Evolutionary conservation across 2,888 invertebrate species (phyloP), one percentile per base, ranked within the genome.

Genomic region (Tiphia femorata): DNA sequence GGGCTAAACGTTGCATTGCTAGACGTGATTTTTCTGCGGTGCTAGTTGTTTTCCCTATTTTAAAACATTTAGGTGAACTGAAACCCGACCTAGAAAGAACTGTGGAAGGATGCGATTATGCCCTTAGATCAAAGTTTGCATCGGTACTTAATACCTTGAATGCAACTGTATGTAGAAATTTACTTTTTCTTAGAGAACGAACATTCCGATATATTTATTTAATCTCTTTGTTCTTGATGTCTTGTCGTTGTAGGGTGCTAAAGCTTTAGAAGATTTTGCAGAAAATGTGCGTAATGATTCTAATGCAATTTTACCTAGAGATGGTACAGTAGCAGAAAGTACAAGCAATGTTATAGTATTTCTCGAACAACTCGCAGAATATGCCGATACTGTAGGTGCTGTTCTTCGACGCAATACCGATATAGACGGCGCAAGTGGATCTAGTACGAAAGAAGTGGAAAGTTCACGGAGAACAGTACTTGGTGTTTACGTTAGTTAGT

Each of bases 301-400:
- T 42, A 92, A 91, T 64, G 89, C 91, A 55, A 91, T 92, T 73
- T 90, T 98, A 77, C 97, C 98, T 0, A 93, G 92, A 80, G 99
- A 99, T 86, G 99, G 98, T 57, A 99, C 98, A 0, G 98, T 98
- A 25, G 98, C 98, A 80, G 97, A 98, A 84, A 87, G 97, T 57
- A 97, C 97, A 0, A 96, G 94, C 61, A 97, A 97, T 77, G 95
- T 97, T 38, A 89, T 97, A 70, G 94, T 96, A 77, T 95, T 97
- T 84, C 87, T 96, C 71, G 96, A 96, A 81, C 94, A 96, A 78
- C 85, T 97, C 46, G 88, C 91, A 14, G 91, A 91, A 54, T 94
- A 93, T 76, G 88, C 89, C 30, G 92, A 91, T 73, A 92, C 92
- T 0, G 91, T 94, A 29, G 91, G 91, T 0, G 86, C 87, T 8